A percentile compares a stretch with the other conserved stretches of the same genome.
phyloP scores from a whole-genome alignment of 1,140 invertebrate species.

The Listronotus bonariensis region DNA sequence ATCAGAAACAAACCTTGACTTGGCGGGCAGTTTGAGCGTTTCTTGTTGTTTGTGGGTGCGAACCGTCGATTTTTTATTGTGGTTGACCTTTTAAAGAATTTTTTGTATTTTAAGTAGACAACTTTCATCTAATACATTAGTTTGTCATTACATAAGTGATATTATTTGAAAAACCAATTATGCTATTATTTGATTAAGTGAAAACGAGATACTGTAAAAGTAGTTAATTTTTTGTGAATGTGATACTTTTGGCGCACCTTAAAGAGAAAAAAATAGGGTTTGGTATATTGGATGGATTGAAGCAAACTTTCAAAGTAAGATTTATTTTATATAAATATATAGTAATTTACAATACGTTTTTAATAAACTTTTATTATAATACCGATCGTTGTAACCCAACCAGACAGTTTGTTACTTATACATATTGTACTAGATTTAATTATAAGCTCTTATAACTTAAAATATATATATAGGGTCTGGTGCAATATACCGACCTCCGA shows the following conservation, averaged over 20 bases:
- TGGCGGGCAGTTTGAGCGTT: neutral
- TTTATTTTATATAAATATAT: no score
- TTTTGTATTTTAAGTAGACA: constrained; percentile 18
- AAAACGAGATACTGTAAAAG: constrained; percentile 1
- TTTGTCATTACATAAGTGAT: neutral
- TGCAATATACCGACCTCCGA: no score
- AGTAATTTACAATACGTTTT: no score
- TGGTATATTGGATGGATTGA: no score
- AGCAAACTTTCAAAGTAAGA: no score
- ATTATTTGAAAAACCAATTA: constrained; percentile 4
- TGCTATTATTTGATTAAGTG: neutral
- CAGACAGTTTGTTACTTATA: no score
- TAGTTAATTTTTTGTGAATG: constrained; percentile 6
- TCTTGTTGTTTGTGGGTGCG: constrained; percentile 17
- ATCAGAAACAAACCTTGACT: constrained; percentile 19
- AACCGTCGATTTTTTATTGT: constrained; percentile 13
- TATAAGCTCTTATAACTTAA: no score
- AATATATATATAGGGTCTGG: no score
- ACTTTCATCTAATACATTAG: constrained; percentile 15
- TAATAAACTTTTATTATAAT: no score
- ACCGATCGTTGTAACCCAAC: no score
- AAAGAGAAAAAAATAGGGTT: neutral
- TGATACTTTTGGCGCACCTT: constrained; percentile 5
- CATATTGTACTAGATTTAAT: no score
- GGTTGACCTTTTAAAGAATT: constrained; percentile 26